Conservation (phyloP, 2,797 vertebrate species). For the Natrix natrix region DNA sequence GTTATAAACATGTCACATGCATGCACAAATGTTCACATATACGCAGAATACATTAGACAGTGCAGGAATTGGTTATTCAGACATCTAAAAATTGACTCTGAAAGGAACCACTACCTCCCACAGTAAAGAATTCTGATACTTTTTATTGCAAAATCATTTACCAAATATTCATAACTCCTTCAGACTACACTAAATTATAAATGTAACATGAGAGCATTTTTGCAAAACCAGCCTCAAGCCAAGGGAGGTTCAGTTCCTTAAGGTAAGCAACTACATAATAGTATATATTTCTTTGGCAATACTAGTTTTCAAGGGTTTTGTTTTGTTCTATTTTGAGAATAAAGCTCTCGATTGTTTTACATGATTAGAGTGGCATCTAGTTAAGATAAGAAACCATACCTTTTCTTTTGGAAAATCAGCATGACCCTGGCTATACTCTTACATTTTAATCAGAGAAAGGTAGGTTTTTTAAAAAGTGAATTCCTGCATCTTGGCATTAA, state of each 20-base stretch:
- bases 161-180: neutral
- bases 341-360: neutral
- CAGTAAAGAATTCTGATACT: neutral
- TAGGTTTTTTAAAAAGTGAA: constrained; percentile 37
- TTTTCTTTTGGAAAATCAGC: constrained; percentile 32
- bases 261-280: neutral
- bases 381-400: constrained; percentile 38
- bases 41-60: neutral
- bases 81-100: neutral
- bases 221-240: neutral
- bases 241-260: neutral
- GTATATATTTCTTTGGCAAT: neutral
- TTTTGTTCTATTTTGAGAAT: neutral
- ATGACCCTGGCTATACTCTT: constrained; percentile 38
- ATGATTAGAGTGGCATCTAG: constrained; percentile 17
- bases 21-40: neutral
- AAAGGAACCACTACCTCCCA: neutral
- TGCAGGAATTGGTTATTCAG: neutral
- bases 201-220: neutral
- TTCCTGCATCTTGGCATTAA: neutral
- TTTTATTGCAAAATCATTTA: neutral
- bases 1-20: neutral
- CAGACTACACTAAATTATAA: neutral
- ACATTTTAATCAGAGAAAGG: constrained; percentile 49
- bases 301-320: neutral